Conservation (phyloP, 2,888 invertebrate genomes). For the Synergus gifuensis region DNA sequence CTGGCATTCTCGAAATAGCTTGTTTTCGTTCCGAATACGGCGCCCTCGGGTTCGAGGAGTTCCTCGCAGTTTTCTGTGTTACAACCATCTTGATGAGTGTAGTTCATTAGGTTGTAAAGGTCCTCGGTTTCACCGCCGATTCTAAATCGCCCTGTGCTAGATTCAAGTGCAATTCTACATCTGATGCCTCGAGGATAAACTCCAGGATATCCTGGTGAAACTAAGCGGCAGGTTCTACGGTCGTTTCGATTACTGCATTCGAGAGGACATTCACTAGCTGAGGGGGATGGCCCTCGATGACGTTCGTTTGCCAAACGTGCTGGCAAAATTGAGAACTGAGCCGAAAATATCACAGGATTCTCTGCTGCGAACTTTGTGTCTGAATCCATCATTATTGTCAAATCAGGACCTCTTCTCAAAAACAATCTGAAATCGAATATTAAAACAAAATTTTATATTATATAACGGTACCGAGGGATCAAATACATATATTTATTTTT, state of each 20-base stretch:
- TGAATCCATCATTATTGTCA: slow-evolving; percentile 68
- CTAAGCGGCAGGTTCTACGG: slow-evolving; percentile 62
- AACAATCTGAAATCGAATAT: slow-evolving; percentile 59
- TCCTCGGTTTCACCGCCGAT: slow-evolving; percentile 69
- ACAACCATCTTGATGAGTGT: slow-evolving; percentile 67
- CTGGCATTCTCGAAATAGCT: background rate
- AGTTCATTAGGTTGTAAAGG: slow-evolving; percentile 69
- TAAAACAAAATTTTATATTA: background rate
- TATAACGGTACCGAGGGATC: too few relatives aligned
- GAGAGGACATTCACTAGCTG: slow-evolving; percentile 64
- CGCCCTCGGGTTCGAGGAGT: slow-evolving; percentile 38
- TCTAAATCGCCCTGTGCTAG: slow-evolving; percentile 65
- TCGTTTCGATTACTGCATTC: slow-evolving; percentile 69
- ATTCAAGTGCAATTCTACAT: slow-evolving; percentile 66
- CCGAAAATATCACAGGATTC: slow-evolving; percentile 71
- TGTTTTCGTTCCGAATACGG: background rate
- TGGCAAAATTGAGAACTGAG: slow-evolving; percentile 69
- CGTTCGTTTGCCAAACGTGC: slow-evolving; percentile 63
- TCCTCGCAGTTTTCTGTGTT: slow-evolving; percentile 68
- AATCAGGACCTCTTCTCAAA: slow-evolving; percentile 66
- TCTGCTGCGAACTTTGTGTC: slow-evolving; percentile 68
- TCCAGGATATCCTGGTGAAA: slow-evolving; percentile 69
- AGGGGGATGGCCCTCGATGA: slow-evolving; percentile 60
- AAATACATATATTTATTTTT: too few relatives aligned
- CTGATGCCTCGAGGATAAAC: slow-evolving; percentile 69